Percentiles rank a stretch among this genome's conserved stretches.
Evolutionary conservation across 2,797 vertebrate genomes (phyloP).

Genomic region (Australoheros facetus): DNA sequence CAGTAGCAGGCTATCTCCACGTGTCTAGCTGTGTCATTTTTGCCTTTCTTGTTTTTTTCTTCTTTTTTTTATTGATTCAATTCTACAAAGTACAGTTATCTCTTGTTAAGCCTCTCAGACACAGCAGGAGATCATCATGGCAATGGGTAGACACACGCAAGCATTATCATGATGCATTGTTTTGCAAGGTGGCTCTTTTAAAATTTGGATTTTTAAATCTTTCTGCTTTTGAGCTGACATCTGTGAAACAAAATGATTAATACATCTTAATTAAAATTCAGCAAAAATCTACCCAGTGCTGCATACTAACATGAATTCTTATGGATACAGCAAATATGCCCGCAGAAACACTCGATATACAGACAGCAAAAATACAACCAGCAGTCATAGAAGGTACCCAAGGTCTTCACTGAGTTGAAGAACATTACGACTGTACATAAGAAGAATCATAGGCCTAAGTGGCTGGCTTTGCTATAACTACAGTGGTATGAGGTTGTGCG

Average conservation of each 20-base stretch:
- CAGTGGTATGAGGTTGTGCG: conserved; percentile 26
- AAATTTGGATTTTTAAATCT: conserved; percentile 19
- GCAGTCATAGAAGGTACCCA: conserved; percentile 15
- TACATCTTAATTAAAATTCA: conserved; percentile 38
- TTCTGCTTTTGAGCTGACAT: conserved; percentile 22
- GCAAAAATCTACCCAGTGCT: neutral
- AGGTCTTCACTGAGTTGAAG: conserved; percentile 27
- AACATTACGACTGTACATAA: conserved; percentile 45
- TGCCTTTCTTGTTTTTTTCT: conserved; percentile 24
- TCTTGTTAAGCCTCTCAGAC: conserved; percentile 59
- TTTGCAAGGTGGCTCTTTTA: conserved; percentile 37
- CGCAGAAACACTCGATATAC: neutral
- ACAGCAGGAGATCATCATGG: conserved; percentile 52
- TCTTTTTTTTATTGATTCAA: conserved; percentile 44
- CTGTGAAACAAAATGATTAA: conserved; percentile 6
- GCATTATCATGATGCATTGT: conserved; percentile 47
- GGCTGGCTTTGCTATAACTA: conserved; percentile 32
- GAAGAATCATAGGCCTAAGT: conserved; percentile 54
- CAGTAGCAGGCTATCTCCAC: conserved; percentile 11
- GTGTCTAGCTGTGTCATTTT: conserved; percentile 27
- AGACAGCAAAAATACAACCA: neutral
- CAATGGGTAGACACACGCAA: conserved; percentile 43
- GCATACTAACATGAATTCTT: conserved; percentile 2
- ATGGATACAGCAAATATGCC: neutral
- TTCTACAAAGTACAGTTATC: conserved; percentile 58